Percentiles rank a stretch among this genome's conserved stretches.
Conservation (phyloP, 2,888 invertebrate species). For the Meteorus colon region DNA sequence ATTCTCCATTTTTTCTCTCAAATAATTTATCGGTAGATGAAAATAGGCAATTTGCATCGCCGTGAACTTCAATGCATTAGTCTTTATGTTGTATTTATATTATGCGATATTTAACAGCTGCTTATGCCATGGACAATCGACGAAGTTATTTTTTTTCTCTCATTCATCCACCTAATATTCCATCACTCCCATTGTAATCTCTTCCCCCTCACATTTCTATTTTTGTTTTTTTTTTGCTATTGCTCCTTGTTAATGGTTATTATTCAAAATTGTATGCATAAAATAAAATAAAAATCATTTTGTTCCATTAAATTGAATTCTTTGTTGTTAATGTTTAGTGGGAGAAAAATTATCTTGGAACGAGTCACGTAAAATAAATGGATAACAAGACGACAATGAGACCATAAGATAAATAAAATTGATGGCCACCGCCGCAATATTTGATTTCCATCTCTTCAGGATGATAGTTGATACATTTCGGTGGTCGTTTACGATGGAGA, state of each 20-base stretch:
- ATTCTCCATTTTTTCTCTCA: slow-evolving; percentile 9
- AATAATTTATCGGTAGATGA: slow-evolving; percentile 27
- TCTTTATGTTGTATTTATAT: slow-evolving; percentile 44
- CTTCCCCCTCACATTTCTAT: not conserved
- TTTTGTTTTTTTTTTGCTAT: slow-evolving; percentile 29
- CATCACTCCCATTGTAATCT: not conserved
- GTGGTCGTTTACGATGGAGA: slow-evolving; percentile 83
- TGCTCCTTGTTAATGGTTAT: slow-evolving; percentile 30
- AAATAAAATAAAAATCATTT: slow-evolving; percentile 22
- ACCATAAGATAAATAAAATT: slow-evolving; percentile 47
- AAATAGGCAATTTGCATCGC: slow-evolving; percentile 26
- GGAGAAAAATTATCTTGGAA: slow-evolving; percentile 29
- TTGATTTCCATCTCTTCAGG: slow-evolving; percentile 81
- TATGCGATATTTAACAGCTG: slow-evolving; percentile 49
- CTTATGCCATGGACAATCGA: slow-evolving; percentile 46
- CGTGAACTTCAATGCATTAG: slow-evolving; percentile 27
- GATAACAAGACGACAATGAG: slow-evolving; percentile 50
- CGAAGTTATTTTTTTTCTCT: slow-evolving; percentile 40
- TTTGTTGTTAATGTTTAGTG: slow-evolving; percentile 40
- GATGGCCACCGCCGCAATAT: slow-evolving; percentile 64
- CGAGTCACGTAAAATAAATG: slow-evolving; percentile 58
- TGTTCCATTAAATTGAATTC: slow-evolving; percentile 19
- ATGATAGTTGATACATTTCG: slow-evolving; percentile 91
- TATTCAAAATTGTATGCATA: slow-evolving; percentile 28
- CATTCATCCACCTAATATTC: not conserved